Evolutionary conservation across 2,113 vertebrate genomes (phyloP), one percentile per base, ranked within the genome.

Genomic region (Anolis carolinensis): DNA sequence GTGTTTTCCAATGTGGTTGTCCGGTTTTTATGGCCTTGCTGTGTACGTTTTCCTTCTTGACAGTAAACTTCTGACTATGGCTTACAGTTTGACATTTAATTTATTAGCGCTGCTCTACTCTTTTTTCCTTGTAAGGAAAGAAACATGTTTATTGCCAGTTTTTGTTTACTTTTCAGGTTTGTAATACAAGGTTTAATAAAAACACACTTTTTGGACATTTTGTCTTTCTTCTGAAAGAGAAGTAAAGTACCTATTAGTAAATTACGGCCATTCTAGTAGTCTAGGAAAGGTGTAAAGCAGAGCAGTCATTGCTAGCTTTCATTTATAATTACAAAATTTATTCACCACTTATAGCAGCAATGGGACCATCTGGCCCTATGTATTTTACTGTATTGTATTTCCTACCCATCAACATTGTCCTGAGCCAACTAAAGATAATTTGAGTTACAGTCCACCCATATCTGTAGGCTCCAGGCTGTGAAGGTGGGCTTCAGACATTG

Each of bases 101-200:
- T 99, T 99, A 99, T 99, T 99, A 98, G 98, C 97, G 96, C 98
- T 98, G 98, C 96, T 95, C 97, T 96, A 97, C 96, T 96, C 96
- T 95, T 96, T 44, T 96, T 98, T 97, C 98, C 96, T 96, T 91
- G 95, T 95, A 96, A 94, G 97, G 97, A 97, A 97, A 96, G 97
- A 59, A 44, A 97, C 95, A 97, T 98, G 98, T 97, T 98, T 98
- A 97, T 98, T 98, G 97, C 97, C 98, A 97, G 97, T 97, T 98
- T 98, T 97, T 97, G 97, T 98, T 99, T 98, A 98, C 97, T 98
- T 98, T 98, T 98, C 97, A 97, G 98, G 97, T 99, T 99, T 99
- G 98, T 99, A 99, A 97, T 98, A 97, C 97, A 95, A 99, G 98
- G 98, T 99, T 99, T 98, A 99, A 99, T 99, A 99, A 99, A 96